Conservation (phyloP, 2,113 vertebrate species). For the Paradoxurus hermaphroditus region DNA sequence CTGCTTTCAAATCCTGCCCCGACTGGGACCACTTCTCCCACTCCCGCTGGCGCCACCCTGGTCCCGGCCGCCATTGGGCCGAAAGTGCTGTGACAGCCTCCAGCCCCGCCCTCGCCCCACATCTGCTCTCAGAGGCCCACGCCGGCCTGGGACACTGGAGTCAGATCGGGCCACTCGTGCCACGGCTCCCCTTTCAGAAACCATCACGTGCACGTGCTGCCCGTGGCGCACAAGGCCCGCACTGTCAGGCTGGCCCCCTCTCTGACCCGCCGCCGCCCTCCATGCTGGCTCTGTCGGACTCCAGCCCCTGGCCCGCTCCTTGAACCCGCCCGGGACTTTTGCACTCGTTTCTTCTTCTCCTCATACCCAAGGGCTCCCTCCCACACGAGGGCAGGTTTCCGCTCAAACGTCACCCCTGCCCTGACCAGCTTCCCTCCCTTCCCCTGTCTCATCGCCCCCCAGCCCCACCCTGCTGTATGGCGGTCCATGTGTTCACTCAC, state of each 20-base stretch:
- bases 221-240: fast-evolving
- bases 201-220: fast-evolving
- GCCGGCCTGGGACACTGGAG: not conserved
- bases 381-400: not conserved
- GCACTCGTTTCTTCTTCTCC: not conserved
- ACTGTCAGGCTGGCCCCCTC: not conserved
- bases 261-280: not conserved
- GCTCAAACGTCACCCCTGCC: not conserved
- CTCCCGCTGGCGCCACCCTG: too few species aligned
- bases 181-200: not conserved
- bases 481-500: not conserved
- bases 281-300: not conserved
- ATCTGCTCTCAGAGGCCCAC: not conserved
- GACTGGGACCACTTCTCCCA: not conserved
- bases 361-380: not conserved
- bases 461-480: not conserved
- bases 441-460: not conserved
- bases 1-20: not conserved
- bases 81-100: not conserved
- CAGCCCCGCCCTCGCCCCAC: not conserved
- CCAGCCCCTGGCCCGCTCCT: not conserved
- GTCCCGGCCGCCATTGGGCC: not conserved
- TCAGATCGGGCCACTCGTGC: not conserved
- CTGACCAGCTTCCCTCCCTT: not conserved
- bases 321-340: not conserved